phyloP scores from a whole-genome alignment of 2,888 invertebrate species.

The Acanthacorydalis orientalis region DNA sequence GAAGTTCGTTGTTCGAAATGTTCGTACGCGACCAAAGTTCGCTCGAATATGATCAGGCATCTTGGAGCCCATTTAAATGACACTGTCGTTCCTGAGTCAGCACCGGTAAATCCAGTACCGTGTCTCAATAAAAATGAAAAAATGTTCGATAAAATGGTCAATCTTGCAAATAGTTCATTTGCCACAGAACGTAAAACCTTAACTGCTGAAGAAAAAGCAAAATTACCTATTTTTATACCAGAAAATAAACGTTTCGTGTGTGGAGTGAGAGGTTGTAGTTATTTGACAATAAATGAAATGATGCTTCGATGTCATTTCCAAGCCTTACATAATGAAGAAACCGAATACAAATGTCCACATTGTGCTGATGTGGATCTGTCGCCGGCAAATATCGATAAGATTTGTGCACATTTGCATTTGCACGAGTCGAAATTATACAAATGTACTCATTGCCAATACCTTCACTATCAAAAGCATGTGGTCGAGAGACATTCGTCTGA shows the following conservation, averaged over 20 bases:
- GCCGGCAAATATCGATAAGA: conserved; percentile 38
- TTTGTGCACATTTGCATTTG: conserved; percentile 55
- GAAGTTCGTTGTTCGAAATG: conserved; percentile 48
- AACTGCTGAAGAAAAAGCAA: conserved; percentile 8
- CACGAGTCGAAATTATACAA: conserved; percentile 58
- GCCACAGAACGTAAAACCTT: conserved; percentile 22
- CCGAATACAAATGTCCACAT: conserved; percentile 49
- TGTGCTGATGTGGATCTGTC: conserved; percentile 35
- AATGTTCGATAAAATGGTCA: conserved; percentile 75
- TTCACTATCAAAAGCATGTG: conserved; percentile 41
- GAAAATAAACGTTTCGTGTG: conserved; percentile 48
- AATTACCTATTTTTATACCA: conserved; percentile 16
- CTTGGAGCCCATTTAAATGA: conserved; percentile 42
- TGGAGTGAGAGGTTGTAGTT: conserved; percentile 50
- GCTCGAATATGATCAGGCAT: conserved; percentile 54
- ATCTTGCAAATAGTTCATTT: conserved; percentile 54
- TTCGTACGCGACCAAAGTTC: conserved; percentile 48
- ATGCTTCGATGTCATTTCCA: conserved; percentile 57
- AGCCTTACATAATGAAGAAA: conserved; percentile 46
- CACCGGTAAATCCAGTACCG: conserved; percentile 69
- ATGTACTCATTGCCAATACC: conserved; percentile 50
- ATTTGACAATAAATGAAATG: conserved; percentile 51
- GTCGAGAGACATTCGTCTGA: conserved; percentile 51
- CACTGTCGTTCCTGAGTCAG: conserved; percentile 41
- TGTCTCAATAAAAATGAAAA: conserved; percentile 59